A percentile compares a stretch with the other conserved stretches of the same genome.
phyloP scores from a whole-genome alignment of 2,888 invertebrate genomes.

The Eupithecia pulchellata region DNA sequence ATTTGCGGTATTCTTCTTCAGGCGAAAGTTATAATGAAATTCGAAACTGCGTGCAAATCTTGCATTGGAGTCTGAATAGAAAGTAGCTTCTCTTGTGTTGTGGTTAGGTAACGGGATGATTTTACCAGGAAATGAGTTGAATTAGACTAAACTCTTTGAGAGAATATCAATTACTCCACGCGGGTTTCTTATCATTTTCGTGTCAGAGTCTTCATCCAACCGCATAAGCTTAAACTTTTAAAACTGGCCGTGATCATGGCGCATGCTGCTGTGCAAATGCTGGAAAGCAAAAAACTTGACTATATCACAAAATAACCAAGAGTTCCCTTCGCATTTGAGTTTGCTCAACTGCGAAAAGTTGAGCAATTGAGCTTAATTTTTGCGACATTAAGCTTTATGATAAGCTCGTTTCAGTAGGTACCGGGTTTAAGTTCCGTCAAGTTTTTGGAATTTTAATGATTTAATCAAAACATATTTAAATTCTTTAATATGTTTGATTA shows the following conservation, averaged over 20 bases:
- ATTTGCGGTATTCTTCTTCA: slow-evolving; percentile 14
- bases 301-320: background rate
- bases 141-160: background rate
- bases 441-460: too few relatives aligned
- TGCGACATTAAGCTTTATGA: too few relatives aligned
- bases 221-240: too few relatives aligned
- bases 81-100: slow-evolving; percentile 2
- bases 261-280: background rate
- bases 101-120: background rate
- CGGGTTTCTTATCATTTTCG: too few relatives aligned
- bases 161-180: background rate
- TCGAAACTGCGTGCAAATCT: slow-evolving; percentile 12
- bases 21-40: slow-evolving; percentile 20
- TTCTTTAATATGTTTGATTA: too few relatives aligned
- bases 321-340: too few relatives aligned
- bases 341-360: too few relatives aligned
- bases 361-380: too few relatives aligned
- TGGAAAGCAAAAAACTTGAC: background rate
- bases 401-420: too few relatives aligned
- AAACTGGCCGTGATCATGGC: background rate
- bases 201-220: too few relatives aligned
- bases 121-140: background rate
- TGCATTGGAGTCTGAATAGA: slow-evolving; percentile 13
- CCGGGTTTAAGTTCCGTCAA: too few relatives aligned
- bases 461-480: too few relatives aligned